Conservation (phyloP, 2,113 vertebrate species). For the Antechinus stuartii region DNA sequence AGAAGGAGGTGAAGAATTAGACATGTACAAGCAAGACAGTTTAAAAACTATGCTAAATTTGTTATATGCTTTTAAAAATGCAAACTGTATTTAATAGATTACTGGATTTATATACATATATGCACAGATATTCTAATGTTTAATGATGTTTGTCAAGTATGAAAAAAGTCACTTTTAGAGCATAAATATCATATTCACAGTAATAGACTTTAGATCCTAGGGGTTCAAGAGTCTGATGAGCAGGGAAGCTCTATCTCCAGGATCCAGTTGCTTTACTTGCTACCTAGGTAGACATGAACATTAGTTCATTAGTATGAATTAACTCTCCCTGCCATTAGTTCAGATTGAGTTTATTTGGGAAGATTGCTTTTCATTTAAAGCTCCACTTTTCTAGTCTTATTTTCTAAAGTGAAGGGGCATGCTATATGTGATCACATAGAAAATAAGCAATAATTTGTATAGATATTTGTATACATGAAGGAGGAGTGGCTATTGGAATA, state of each 20-base stretch:
- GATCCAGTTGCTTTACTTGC: not conserved
- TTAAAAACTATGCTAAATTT: not conserved
- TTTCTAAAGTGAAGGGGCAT: not conserved
- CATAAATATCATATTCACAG: not conserved
- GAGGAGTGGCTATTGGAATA: conserved; percentile 10
- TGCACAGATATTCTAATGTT: not conserved
- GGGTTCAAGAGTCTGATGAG: not conserved
- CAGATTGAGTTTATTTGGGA: not conserved
- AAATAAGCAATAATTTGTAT: not conserved
- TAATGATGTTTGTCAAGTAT: not conserved
- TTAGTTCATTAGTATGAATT: too few relatives aligned
- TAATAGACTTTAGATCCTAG: too few relatives aligned
- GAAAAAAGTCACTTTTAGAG: not conserved
- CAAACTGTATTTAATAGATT: not conserved
- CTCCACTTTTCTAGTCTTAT: not conserved
- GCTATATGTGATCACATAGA: not conserved
- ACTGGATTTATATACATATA: not conserved
- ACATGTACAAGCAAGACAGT: not conserved
- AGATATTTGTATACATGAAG: conserved; percentile 39
- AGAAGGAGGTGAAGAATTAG: not conserved
- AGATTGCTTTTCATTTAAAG: not conserved
- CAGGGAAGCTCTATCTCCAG: not conserved
- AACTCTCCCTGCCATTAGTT: not conserved
- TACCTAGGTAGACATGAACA: too few relatives aligned
- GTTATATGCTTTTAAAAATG: not conserved